A percentile compares a stretch with the other conserved stretches of the same genome.
Evolutionary conservation across 1,140 invertebrate genomes (phyloP).

Genomic region (Daktulosphaira vitifoliae): DNA sequence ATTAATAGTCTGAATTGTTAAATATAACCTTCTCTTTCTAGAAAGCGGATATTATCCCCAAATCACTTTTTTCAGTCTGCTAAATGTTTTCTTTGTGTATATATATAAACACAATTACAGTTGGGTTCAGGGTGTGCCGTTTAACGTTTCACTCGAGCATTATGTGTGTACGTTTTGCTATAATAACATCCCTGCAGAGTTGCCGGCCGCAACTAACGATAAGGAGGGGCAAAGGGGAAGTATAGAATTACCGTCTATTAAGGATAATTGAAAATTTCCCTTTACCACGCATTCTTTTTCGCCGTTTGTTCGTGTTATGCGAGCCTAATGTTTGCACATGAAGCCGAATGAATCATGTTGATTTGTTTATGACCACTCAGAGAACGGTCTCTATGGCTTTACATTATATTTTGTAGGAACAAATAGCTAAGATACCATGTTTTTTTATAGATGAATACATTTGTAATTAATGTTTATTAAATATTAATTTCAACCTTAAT

Average conservation of each 20-base stretch:
- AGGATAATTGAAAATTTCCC: slow-evolving; percentile 33
- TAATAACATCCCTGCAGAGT: slow-evolving; percentile 26
- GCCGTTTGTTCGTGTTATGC: neutral
- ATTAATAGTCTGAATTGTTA: no score
- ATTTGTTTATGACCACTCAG: slow-evolving; percentile 8
- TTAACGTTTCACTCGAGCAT: slow-evolving; percentile 32
- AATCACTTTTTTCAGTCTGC: slow-evolving; percentile 11
- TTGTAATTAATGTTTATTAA: no score
- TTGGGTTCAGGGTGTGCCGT: slow-evolving; percentile 27
- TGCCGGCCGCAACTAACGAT: neutral
- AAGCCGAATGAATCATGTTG: slow-evolving; percentile 30
- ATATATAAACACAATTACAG: slow-evolving; percentile 28
- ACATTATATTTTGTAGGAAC: no score
- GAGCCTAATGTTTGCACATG: slow-evolving; percentile 25
- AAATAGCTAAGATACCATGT: no score
- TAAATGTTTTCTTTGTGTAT: slow-evolving; percentile 7
- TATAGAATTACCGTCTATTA: slow-evolving; percentile 34
- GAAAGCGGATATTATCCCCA: neutral
- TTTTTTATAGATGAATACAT: no score
- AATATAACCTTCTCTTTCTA: no score
- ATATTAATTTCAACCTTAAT: no score
- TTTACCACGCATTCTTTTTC: neutral
- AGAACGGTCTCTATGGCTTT: no score
- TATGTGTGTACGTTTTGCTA: slow-evolving; percentile 7
- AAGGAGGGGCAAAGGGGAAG: neutral